Evolutionary conservation across 2,797 vertebrate genomes (phyloP).

Genomic region (Enteromius thamalakanensis): DNA sequence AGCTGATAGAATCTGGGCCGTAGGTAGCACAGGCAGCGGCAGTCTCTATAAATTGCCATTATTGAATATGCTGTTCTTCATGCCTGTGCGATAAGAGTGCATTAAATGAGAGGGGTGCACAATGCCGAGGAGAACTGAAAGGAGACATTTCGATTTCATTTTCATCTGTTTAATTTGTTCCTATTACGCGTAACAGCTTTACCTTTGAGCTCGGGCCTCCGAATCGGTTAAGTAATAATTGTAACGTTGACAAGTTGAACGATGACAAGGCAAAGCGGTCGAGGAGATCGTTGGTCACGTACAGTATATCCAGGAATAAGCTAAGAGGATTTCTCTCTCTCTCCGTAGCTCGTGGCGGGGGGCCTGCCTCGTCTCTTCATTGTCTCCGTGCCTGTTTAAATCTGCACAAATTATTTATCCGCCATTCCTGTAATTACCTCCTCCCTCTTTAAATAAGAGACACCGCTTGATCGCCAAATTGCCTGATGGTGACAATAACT

Average conservation of each 20-base stretch:
- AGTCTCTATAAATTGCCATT: conserved; percentile 55
- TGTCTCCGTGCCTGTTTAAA: conserved; percentile 34
- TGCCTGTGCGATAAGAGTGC: conserved; percentile 54
- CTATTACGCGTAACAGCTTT: conserved; percentile 49
- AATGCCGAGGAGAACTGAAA: conserved; percentile 40
- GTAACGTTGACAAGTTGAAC: conserved; percentile 45
- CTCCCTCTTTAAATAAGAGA: conserved; percentile 55
- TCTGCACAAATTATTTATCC: conserved; percentile 48
- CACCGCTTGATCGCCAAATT: conserved; percentile 45
- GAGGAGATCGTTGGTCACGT: conserved; percentile 46
- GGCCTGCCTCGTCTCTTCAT: conserved; percentile 34
- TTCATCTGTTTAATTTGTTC: conserved; percentile 55
- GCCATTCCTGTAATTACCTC: conserved; percentile 53
- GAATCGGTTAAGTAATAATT: conserved; percentile 52
- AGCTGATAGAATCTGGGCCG: conserved; percentile 55
- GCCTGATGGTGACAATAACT: conserved; percentile 55
- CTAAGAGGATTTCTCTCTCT: conserved; percentile 38
- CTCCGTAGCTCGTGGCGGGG: conserved; percentile 16
- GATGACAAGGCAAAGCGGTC: conserved; percentile 37
- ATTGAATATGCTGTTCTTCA: conserved; percentile 56
- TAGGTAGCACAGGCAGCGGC: conserved; percentile 50
- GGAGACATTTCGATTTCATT: conserved; percentile 51
- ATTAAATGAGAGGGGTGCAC: conserved; percentile 50
- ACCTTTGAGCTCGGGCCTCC: conserved; percentile 48
- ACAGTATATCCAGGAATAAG: conserved; percentile 45